Conservation (phyloP, 2,888 invertebrate species). For the Leptura quadrifasciata region DNA sequence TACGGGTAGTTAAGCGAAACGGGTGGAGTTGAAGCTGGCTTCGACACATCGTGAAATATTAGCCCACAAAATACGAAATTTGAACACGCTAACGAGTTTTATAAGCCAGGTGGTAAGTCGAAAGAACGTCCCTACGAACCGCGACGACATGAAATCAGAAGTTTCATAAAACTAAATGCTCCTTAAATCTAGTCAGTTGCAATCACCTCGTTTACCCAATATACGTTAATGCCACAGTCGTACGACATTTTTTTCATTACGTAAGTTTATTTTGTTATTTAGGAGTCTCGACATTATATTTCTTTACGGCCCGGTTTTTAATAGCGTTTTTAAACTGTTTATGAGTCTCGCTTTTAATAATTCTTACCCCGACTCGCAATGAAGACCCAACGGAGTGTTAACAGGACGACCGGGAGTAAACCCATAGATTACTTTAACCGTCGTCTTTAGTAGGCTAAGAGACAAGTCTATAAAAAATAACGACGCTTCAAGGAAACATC, state of each 20-base stretch:
- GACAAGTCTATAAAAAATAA: conserved; percentile 25
- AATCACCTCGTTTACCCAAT: no score
- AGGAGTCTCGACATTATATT: not conserved
- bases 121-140: no score
- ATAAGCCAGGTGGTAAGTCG: no score
- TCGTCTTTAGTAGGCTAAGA: conserved; percentile 6
- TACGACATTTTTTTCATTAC: no score
- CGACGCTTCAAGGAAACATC: conserved; percentile 16
- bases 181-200: no score
- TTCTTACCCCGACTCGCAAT: not conserved
- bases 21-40: not conserved
- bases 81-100: no score
- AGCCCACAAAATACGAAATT: not conserved
- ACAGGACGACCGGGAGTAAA: conserved; percentile 3
- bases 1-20: conserved; percentile 3
- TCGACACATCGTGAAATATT: not conserved
- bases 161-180: no score
- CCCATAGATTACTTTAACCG: conserved; percentile 15
- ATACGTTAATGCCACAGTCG: no score
- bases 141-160: no score
- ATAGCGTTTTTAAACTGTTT: not conserved
- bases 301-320: not conserved
- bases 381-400: conserved; percentile 8
- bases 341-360: not conserved
- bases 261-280: no score